These are phyloP conservation scores for Bhutanitis thaidina DNA, from an alignment of 2,888 invertebrate genomes.

Conservation along the genomic window DNA sequence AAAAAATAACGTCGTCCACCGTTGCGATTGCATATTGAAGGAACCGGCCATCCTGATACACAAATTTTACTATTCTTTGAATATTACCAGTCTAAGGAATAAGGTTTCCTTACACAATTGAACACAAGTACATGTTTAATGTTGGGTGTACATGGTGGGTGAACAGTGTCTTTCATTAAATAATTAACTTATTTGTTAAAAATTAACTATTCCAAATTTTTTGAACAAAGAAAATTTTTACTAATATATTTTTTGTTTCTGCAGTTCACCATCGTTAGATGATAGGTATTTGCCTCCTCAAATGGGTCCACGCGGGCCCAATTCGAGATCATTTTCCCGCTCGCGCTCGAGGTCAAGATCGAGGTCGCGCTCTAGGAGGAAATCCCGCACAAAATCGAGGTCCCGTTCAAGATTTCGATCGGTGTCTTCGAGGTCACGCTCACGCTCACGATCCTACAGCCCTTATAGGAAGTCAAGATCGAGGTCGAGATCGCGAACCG, in stretches of 20 bases:
- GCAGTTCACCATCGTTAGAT: slow-evolving; percentile 37
- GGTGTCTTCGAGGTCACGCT: slow-evolving; percentile 36
- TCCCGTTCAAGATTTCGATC: slow-evolving; percentile 40
- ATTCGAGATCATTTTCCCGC: slow-evolving; percentile 37
- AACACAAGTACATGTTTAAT: too few species aligned
- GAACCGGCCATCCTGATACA: too few species aligned
- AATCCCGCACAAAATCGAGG: slow-evolving; percentile 33
- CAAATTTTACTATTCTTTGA: too few species aligned
- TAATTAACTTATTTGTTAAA: too few species aligned
- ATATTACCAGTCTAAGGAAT: too few species aligned
- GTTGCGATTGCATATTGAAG: too few species aligned
- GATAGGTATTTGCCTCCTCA: slow-evolving; percentile 36
- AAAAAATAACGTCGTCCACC: too few species aligned
- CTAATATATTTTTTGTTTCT: slow-evolving; percentile 16
- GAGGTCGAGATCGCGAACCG: slow-evolving; percentile 42
- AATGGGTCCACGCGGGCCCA: slow-evolving; percentile 54
- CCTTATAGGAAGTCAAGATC: slow-evolving; percentile 49
- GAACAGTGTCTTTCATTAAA: too few species aligned
- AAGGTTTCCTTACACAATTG: too few species aligned
- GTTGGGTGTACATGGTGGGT: too few species aligned
- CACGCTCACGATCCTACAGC: slow-evolving; percentile 49
- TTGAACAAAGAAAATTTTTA: too few species aligned
- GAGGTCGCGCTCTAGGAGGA: slow-evolving; percentile 46
- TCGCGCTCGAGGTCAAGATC: slow-evolving; percentile 38
- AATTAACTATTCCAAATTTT: too few species aligned